These are phyloP conservation scores for Entomobrya proxima DNA, from an alignment of 2,888 invertebrate species.

Conservation along the genomic window DNA sequence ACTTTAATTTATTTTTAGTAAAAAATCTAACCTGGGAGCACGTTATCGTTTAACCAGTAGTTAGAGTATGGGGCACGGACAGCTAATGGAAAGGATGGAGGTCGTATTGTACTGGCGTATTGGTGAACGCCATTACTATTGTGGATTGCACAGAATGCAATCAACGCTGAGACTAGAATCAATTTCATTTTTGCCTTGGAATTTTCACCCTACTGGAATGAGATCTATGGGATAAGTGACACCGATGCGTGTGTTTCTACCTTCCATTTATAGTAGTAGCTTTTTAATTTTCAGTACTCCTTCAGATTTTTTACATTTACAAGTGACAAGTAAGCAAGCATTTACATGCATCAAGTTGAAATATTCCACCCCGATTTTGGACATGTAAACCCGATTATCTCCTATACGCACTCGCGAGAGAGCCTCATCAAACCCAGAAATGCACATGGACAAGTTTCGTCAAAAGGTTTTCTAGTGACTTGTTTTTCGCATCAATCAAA, in stretches of 20 bases:
- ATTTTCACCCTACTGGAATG: not conserved
- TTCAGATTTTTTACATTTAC: too few relatives aligned
- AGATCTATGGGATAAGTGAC: not conserved
- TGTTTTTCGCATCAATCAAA: constrained; percentile 5
- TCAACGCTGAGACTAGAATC: constrained; percentile 6
- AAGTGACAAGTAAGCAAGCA: too few relatives aligned
- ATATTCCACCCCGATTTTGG: too few relatives aligned
- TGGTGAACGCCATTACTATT: constrained; percentile 10
- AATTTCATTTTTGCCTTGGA: constrained; percentile 21
- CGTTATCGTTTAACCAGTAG: constrained; percentile 68
- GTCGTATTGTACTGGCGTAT: constrained; percentile 54
- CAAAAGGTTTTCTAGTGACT: not conserved
- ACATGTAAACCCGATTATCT: not conserved
- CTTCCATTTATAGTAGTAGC: constrained; percentile 29
- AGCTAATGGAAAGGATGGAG: constrained; percentile 53
- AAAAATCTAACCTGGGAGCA: too few relatives aligned
- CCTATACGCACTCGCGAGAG: not conserved
- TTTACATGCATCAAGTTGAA: too few relatives aligned
- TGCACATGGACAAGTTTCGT: not conserved
- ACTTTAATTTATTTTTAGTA: too few relatives aligned
- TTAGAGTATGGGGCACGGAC: constrained; percentile 67
- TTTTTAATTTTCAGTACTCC: not conserved
- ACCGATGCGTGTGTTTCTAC: not conserved
- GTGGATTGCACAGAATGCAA: constrained; percentile 51
- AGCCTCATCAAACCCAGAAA: not conserved